A percentile compares a stretch with the other conserved stretches of the same genome.
These are phyloP conservation scores for Conomelus anceps DNA, from an alignment of 2,888 invertebrate species.

Conservation along the genomic window DNA sequence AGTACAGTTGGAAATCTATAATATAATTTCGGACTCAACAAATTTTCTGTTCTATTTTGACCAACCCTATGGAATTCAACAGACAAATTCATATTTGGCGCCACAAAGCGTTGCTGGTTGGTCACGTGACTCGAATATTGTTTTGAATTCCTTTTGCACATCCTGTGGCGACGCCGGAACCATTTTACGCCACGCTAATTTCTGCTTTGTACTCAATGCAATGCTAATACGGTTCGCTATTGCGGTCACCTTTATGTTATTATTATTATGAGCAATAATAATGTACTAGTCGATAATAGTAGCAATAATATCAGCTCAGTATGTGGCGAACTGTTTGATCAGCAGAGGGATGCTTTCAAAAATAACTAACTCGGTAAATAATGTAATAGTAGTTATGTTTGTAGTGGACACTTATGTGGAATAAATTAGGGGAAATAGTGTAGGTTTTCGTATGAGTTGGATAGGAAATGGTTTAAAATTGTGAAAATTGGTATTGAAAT, in stretches of 20 bases:
- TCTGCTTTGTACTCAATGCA: background rate
- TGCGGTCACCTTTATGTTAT: background rate
- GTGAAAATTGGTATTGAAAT: too few species aligned
- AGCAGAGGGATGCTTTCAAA: background rate
- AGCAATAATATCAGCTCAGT: background rate
- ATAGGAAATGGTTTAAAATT: too few species aligned
- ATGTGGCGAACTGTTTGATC: background rate
- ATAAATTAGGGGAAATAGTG: too few species aligned
- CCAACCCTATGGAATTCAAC: background rate
- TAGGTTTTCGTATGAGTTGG: too few species aligned
- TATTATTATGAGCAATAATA: too few species aligned
- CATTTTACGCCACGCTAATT: background rate
- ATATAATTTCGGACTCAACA: background rate
- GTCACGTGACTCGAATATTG: background rate
- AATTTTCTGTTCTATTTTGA: background rate
- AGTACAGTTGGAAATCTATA: too few species aligned
- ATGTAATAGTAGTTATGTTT: background rate
- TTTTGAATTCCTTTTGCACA: background rate
- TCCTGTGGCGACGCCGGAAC: background rate
- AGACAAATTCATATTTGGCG: background rate
- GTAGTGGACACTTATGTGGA: background rate
- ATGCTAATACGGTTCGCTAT: background rate
- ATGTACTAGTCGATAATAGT: background rate
- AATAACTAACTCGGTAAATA: background rate
- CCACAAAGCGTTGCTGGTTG: background rate